phyloP scores from a whole-genome alignment of 2,113 vertebrate genomes.

The Carettochelys insculpta region DNA sequence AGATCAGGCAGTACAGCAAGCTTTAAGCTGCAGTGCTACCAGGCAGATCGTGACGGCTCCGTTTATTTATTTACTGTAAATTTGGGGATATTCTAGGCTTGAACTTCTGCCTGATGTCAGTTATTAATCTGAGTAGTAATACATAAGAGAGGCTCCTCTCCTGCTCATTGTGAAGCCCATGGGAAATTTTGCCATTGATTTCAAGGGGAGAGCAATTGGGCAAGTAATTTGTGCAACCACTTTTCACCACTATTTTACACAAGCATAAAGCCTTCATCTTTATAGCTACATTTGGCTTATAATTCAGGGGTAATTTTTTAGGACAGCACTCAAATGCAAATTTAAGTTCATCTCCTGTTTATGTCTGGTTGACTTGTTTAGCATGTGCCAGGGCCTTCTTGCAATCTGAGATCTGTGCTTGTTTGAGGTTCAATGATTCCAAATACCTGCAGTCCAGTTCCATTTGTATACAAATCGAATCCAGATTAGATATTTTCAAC shows the following conservation, averaged over 20 bases:
- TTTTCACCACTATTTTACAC: background rate
- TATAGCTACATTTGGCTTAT: background rate
- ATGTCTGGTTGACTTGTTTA: background rate
- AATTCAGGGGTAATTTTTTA: background rate
- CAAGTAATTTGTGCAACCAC: background rate
- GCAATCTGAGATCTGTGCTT: background rate
- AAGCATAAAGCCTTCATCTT: background rate
- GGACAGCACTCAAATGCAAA: background rate
- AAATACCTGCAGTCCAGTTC: background rate
- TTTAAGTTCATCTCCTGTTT: background rate
- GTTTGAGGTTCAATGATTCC: background rate
- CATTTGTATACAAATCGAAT: too few species aligned
- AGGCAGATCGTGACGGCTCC: background rate
- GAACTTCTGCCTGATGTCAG: background rate
- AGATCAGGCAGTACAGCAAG: background rate
- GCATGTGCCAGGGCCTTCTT: background rate
- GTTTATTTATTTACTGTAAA: background rate
- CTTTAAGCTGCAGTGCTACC: background rate
- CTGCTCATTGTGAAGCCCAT: background rate
- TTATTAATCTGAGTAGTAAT: background rate
- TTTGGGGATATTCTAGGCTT: background rate
- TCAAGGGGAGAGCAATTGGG: background rate
- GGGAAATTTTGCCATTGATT: background rate
- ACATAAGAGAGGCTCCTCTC: background rate
- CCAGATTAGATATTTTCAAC: too few species aligned